Evolutionary conservation across 1,140 invertebrate genomes (phyloP).

Genomic region (Pachyrhynchus sulphureomaculatus): DNA sequence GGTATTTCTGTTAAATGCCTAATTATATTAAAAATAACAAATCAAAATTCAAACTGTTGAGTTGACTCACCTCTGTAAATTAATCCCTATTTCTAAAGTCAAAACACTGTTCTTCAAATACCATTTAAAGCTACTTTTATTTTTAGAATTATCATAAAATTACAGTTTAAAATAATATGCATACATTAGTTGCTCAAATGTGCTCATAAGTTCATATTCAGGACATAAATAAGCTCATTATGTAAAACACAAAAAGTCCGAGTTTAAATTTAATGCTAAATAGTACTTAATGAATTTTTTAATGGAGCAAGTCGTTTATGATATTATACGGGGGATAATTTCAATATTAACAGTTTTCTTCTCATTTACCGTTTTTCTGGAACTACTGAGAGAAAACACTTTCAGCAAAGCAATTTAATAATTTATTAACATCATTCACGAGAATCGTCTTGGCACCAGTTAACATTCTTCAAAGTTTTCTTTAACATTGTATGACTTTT

Average conservation of each 20-base stretch:
- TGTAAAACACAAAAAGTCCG: conserved; percentile 4
- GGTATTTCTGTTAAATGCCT: no score
- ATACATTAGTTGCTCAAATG: not conserved
- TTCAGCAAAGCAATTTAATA: not conserved
- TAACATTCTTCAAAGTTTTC: no score
- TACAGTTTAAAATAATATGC: conserved; percentile 2
- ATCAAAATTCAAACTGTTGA: no score
- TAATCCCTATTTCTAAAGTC: no score
- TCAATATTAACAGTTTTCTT: not conserved
- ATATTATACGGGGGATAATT: not conserved
- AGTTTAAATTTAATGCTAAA: not conserved
- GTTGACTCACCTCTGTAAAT: no score
- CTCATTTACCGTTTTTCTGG: not conserved
- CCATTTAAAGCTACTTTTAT: not conserved
- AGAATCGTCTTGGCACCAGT: no score
- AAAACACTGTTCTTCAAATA: not conserved
- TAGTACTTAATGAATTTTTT: not conserved
- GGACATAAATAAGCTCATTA: conserved; percentile 10
- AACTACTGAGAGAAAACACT: not conserved
- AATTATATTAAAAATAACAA: no score
- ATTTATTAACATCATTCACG: no score
- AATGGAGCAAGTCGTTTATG: not conserved
- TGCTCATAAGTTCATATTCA: conserved; percentile 4
- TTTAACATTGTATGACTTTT: no score
- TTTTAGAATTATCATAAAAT: conserved; percentile 4